These are phyloP conservation scores for Pseudopleuronectes americanus DNA, from an alignment of 2,797 vertebrate species.

Conservation along the genomic window DNA sequence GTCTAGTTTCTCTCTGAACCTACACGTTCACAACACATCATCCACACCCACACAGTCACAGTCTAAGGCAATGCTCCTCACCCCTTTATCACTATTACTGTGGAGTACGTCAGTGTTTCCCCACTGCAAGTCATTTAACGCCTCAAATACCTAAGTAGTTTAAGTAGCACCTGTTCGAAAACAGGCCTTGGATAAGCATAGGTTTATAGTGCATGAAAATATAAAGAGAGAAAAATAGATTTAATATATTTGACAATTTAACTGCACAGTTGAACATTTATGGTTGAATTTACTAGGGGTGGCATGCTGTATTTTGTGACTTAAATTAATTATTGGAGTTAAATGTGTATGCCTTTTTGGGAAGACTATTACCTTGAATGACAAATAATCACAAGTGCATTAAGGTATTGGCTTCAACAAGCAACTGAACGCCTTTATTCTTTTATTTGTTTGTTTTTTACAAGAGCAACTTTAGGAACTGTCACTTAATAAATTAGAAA, in stretches of 20 bases:
- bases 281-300: background rate
- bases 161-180: slow-evolving; percentile 3
- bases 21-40: slow-evolving; percentile 49
- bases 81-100: slow-evolving; percentile 34
- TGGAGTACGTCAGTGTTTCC: slow-evolving; percentile 34
- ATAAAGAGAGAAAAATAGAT: background rate
- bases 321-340: slow-evolving; percentile 13
- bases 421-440: slow-evolving; percentile 31
- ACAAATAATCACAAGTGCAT: slow-evolving; percentile 24
- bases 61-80: slow-evolving; percentile 82
- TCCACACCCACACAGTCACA: slow-evolving; percentile 64
- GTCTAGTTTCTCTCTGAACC: slow-evolving; percentile 36
- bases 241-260: background rate
- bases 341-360: background rate
- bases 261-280: slow-evolving; percentile 13
- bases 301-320: background rate
- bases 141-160: slow-evolving; percentile 17
- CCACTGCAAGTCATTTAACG: slow-evolving; percentile 3
- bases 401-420: slow-evolving; percentile 27
- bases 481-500: slow-evolving; percentile 41
- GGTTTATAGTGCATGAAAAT: slow-evolving; percentile 9
- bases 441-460: background rate
- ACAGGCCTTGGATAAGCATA: slow-evolving; percentile 1
- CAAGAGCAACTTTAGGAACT: slow-evolving; percentile 23
- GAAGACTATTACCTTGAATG: slow-evolving; percentile 6